These are phyloP conservation scores for Pangasius macronema DNA, from an alignment of 2,797 vertebrate species.

Conservation along the genomic window DNA sequence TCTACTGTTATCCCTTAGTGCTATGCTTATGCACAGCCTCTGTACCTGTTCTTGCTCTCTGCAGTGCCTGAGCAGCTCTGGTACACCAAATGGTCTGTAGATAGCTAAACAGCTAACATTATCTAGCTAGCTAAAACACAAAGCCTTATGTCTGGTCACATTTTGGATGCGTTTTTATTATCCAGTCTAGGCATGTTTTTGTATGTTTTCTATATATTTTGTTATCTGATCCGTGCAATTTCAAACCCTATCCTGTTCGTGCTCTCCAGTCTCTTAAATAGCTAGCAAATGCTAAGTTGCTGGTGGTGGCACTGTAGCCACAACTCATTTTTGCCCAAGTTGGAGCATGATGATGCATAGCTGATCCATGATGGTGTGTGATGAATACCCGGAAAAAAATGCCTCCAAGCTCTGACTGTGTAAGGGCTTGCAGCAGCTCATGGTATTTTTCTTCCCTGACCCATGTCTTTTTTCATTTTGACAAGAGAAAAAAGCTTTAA, in stretches of 20 bases:
- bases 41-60: background rate
- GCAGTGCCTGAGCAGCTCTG: background rate
- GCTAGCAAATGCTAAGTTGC: background rate
- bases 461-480: background rate
- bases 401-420: background rate
- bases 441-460: background rate
- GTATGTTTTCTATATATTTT: background rate
- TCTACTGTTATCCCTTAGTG: background rate
- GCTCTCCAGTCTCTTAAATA: background rate
- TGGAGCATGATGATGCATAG: constrained; percentile 10
- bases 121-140: constrained; percentile 46
- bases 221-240: background rate
- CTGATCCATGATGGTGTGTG: background rate
- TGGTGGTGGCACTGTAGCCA: background rate
- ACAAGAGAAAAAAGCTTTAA: background rate
- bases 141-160: background rate
- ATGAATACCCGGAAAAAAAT: background rate
- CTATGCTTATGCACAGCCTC: background rate
- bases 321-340: background rate
- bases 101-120: constrained; percentile 62
- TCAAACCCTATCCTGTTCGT: background rate
- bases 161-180: background rate
- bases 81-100: background rate
- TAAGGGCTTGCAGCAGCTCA: background rate
- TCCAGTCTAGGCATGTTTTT: background rate